phyloP scores from a whole-genome alignment of 2,888 invertebrate genomes.

The Trichogramma dendrolimi region DNA sequence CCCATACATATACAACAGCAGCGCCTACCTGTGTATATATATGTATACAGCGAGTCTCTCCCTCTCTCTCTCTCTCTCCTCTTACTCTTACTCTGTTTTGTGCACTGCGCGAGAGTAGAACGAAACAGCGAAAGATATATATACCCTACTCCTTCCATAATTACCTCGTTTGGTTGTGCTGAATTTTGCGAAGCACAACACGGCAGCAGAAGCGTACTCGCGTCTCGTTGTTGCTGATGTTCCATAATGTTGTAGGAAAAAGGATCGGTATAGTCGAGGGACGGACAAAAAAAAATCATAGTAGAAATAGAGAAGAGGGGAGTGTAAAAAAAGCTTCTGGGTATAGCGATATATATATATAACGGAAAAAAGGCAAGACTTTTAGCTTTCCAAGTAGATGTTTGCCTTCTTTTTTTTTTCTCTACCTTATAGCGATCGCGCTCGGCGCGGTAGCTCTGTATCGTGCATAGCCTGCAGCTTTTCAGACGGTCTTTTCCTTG shows the following conservation, averaged over 20 bases:
- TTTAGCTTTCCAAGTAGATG: slow-evolving; percentile 11
- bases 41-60: slow-evolving; percentile 3
- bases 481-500: too few species aligned
- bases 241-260: too few species aligned
- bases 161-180: slow-evolving; percentile 27
- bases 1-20: slow-evolving; percentile 8
- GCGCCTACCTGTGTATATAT: too few species aligned
- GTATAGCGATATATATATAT: background rate
- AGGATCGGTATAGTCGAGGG: too few species aligned
- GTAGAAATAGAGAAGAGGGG: too few species aligned
- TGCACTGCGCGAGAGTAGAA: slow-evolving; percentile 5
- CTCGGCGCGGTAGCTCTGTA: too few species aligned
- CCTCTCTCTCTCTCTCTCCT: slow-evolving; percentile 28
- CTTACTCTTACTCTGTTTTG: slow-evolving; percentile 18
- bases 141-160: slow-evolving; percentile 21
- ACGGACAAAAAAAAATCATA: too few species aligned
- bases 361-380: slow-evolving; percentile 13
- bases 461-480: too few species aligned
- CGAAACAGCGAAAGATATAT: too few species aligned
- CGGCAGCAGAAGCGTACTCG: too few species aligned
- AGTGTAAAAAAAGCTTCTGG: background rate
- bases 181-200: slow-evolving; percentile 14
- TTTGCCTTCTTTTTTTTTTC: slow-evolving; percentile 1
- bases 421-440: background rate
- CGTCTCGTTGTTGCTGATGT: too few species aligned